These are phyloP conservation scores for Panulirus ornatus DNA, from an alignment of 1,140 invertebrate species.

Conservation along the genomic window DNA sequence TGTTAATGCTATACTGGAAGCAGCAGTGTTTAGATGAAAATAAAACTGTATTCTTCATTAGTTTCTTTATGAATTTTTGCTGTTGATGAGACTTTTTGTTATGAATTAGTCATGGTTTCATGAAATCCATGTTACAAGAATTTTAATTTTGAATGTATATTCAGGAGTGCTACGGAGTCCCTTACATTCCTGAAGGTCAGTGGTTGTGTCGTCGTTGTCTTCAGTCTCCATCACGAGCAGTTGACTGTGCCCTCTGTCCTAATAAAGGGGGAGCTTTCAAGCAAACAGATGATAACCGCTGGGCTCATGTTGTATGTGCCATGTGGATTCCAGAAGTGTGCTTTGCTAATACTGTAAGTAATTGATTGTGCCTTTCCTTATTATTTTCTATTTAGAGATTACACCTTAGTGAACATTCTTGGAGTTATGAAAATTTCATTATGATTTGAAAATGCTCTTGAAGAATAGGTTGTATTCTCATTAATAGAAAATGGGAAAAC, in stretches of 20 bases:
- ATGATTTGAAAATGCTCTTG: too few relatives aligned
- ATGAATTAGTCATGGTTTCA: too few relatives aligned
- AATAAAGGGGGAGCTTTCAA: conserved; percentile 99
- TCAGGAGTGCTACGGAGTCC: conserved; percentile 97
- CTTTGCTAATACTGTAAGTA: conserved; percentile 93
- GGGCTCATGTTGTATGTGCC: conserved; percentile 99
- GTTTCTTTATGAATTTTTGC: too few relatives aligned
- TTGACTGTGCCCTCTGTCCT: conserved; percentile 98
- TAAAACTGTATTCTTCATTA: too few relatives aligned
- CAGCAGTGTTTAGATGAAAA: too few relatives aligned
- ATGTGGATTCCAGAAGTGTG: conserved; percentile 99
- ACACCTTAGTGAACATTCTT: too few relatives aligned
- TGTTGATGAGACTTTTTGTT: too few relatives aligned
- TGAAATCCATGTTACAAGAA: too few relatives aligned
- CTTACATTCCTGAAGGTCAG: conserved; percentile 99
- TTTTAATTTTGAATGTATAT: neutral
- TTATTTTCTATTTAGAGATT: neutral
- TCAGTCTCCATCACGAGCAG: conserved; percentile 95
- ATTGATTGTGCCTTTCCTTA: neutral
- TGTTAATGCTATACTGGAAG: too few relatives aligned
- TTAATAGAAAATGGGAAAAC: too few relatives aligned
- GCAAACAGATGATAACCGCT: conserved; percentile 96
- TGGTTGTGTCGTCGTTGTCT: conserved; percentile 97
- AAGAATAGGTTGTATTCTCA: too few relatives aligned
- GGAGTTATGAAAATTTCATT: too few relatives aligned